Evolutionary conservation across 2,797 vertebrate genomes (phyloP).

Genomic region (Takifugu rubripes): DNA sequence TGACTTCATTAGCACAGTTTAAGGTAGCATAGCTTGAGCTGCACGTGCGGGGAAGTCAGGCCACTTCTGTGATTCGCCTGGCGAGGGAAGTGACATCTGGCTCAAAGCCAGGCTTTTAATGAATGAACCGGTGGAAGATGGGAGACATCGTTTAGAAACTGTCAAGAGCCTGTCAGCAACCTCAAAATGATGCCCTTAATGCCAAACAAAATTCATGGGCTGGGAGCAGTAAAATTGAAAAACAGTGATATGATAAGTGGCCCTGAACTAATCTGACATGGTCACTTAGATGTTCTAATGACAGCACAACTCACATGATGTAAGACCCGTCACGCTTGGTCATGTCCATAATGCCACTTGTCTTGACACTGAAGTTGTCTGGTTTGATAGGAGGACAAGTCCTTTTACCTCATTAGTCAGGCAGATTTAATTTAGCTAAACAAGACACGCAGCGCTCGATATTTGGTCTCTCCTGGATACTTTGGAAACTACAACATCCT

Average conservation of each 20-base stretch:
- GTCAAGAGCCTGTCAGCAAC: slow-evolving; percentile 55
- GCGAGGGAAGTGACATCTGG: slow-evolving; percentile 52
- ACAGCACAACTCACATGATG: slow-evolving; percentile 46
- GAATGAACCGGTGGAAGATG: slow-evolving; percentile 55
- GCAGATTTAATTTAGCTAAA: slow-evolving; percentile 17
- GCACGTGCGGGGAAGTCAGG: slow-evolving; percentile 25
- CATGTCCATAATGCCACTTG: slow-evolving; percentile 30
- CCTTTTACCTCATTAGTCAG: slow-evolving; percentile 38
- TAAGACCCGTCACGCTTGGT: slow-evolving; percentile 37
- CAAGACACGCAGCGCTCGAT: neutral
- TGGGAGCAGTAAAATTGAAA: slow-evolving; percentile 48
- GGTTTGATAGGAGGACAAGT: slow-evolving; percentile 14
- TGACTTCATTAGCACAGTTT: slow-evolving; percentile 38
- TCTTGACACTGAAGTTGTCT: slow-evolving; percentile 26
- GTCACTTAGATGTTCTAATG: slow-evolving; percentile 49
- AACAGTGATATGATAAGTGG: slow-evolving; percentile 62
- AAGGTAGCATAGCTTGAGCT: slow-evolving; percentile 21
- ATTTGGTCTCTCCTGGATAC: too few relatives aligned
- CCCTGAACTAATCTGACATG: slow-evolving; percentile 60
- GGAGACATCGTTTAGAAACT: slow-evolving; percentile 58
- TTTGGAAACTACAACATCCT: too few relatives aligned
- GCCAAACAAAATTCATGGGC: slow-evolving; percentile 61
- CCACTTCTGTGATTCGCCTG: slow-evolving; percentile 22
- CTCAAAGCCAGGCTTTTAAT: slow-evolving; percentile 63
- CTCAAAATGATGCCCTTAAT: slow-evolving; percentile 56